Evolutionary conservation across 2,888 invertebrate species (phyloP).

Genomic region (Drosophila koepferae): DNA sequence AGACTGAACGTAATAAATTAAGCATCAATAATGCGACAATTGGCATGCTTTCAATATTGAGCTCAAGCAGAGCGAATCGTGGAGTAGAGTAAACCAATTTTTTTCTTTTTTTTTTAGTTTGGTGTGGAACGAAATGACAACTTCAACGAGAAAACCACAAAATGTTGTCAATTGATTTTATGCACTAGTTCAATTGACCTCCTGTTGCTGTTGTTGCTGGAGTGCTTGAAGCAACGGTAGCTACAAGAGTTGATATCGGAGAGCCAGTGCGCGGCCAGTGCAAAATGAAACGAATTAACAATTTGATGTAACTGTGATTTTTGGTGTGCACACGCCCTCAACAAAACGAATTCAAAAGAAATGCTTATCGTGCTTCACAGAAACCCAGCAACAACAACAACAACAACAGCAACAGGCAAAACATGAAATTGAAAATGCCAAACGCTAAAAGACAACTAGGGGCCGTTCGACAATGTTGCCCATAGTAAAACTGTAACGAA

Average conservation of each 20-base stretch:
- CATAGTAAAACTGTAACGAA: constrained; percentile 78
- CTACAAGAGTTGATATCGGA: constrained; percentile 57
- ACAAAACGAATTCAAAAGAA: constrained; percentile 79
- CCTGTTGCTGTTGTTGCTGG: constrained; percentile 32
- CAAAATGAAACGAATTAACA: constrained; percentile 81
- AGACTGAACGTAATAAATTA: constrained; percentile 61
- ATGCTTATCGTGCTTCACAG: constrained; percentile 81
- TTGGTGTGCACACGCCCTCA: constrained; percentile 75
- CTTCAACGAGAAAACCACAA: constrained; percentile 53
- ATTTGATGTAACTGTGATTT: constrained; percentile 81
- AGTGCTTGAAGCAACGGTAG: constrained; percentile 69
- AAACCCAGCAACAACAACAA: constrained; percentile 65
- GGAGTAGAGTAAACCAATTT: constrained; percentile 27
- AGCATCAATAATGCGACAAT: constrained; percentile 74
- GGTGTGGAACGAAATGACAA: constrained; percentile 28
- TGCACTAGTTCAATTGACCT: constrained; percentile 82
- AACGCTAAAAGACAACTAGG: constrained; percentile 79
- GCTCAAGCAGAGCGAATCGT: constrained; percentile 59
- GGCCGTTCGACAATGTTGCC: constrained; percentile 53
- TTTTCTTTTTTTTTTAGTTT: not conserved
- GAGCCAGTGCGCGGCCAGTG: constrained; percentile 62
- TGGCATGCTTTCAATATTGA: constrained; percentile 56
- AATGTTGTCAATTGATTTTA: constrained; percentile 83
- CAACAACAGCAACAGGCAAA: constrained; percentile 50
- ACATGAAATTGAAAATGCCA: constrained; percentile 79